Evolutionary conservation across 2,888 invertebrate genomes (phyloP), one percentile per base, ranked within the genome.

Genomic region (Antheraea assamensis): DNA sequence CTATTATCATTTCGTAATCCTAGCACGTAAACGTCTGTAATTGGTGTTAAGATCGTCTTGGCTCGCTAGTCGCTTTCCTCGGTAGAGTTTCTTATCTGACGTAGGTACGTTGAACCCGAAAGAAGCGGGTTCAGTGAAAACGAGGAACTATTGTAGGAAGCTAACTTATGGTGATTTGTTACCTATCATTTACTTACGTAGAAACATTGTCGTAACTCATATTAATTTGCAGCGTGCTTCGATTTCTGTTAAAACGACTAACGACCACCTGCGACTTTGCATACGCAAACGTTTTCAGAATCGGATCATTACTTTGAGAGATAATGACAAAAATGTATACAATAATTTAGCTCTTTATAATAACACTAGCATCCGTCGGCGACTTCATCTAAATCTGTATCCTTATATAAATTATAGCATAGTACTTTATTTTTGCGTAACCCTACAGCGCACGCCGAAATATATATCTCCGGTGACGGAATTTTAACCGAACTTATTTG

Each of bases 81-180:
- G 61, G 71, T 73, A 71, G 64, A 71, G 49, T 47, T 73, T 70
- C 71, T 73, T 73, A 73, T 73, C 73, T 70, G 47, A 27, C 24
- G 73, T 42, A n/a, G n/a, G n/a, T n/a, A n/a, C 73, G 21, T 58
- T 71, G 73, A 73, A 71, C 73, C 61, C 73, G 68, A 21, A 68
- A 35, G n/a, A 68, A 35, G 68, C n/a, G 35, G 35, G 35, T 35
- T 31, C 24, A 35, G 8, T 30, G 27, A 64, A 58, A 64, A 30
- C 27, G 3, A 30, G 61, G 61, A 64, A 64, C 61, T 64, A 27
- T 64, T 64, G 17, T 64, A 27, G 61, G 61, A 64, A 64, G 30
- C 17, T 5, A 64, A 30, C 58, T 24, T 58, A 21, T 24, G 58
- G 24, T 58, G 8, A 24, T 24, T 8, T 27, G 61, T 27, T 64